These are phyloP conservation scores for Sepiola atlantica DNA, from an alignment of 2,888 invertebrate species.

Conservation along the genomic window DNA sequence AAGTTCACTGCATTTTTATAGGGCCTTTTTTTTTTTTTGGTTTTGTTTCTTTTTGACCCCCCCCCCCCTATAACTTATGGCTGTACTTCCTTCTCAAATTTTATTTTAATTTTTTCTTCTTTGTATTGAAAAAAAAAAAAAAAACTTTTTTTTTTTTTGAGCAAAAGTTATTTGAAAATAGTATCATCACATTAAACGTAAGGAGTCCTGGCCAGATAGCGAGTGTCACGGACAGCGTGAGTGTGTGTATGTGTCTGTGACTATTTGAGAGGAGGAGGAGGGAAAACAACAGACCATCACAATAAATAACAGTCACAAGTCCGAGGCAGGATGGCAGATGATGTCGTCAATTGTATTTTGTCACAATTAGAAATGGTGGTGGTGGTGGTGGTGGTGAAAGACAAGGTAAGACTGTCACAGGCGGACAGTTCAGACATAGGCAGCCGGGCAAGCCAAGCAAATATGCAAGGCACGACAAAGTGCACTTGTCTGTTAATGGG, in stretches of 20 bases:
- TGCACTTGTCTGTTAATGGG: neutral
- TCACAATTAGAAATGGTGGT: slow-evolving; percentile 35
- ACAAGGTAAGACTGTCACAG: slow-evolving; percentile 44
- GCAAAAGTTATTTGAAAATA: neutral
- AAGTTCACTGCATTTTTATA: neutral
- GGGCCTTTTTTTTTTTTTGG: neutral
- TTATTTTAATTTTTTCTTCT: neutral
- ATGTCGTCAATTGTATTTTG: slow-evolving; percentile 18
- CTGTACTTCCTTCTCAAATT: neutral
- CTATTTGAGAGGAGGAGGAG: neutral
- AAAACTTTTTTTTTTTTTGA: neutral
- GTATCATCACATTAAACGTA: neutral
- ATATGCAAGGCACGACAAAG: neutral
- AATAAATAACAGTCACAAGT: neutral
- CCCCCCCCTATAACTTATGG: neutral
- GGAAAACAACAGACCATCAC: neutral
- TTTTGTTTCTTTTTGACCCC: neutral
- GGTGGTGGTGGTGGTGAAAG: slow-evolving; percentile 37
- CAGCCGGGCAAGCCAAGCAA: slow-evolving; percentile 42
- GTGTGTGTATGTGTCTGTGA: neutral
- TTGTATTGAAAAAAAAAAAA: too few species aligned
- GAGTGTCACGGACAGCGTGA: neutral
- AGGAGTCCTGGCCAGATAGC: neutral
- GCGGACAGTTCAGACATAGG: slow-evolving; percentile 40
- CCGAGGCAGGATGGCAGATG: slow-evolving; percentile 24